phyloP scores from a whole-genome alignment of 2,113 vertebrate species.

The Nycticorax nycticorax region DNA sequence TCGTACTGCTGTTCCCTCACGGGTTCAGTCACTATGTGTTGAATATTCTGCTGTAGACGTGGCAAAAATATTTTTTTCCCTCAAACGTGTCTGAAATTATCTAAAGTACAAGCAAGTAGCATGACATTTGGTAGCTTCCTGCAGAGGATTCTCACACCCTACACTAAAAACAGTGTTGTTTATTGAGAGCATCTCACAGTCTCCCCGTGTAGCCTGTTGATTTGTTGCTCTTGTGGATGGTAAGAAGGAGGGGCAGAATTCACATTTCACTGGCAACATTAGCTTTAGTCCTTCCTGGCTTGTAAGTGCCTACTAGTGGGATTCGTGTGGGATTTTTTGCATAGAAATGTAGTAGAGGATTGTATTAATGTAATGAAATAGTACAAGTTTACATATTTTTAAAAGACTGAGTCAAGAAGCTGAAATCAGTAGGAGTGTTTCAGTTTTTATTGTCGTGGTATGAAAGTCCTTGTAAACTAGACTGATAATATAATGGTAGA shows the following conservation, averaged over 20 bases:
- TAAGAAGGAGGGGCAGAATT: background rate
- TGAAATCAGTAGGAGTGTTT: background rate
- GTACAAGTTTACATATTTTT: background rate
- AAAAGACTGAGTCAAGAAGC: background rate
- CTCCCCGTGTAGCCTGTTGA: background rate
- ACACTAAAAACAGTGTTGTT: constrained; percentile 2
- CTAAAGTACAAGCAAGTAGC: constrained; percentile 2
- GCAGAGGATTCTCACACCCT: constrained; percentile 26
- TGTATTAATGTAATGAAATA: background rate
- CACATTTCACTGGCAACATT: background rate
- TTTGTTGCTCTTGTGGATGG: constrained; percentile 11
- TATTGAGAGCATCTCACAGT: constrained; percentile 5
- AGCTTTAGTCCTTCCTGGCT: background rate
- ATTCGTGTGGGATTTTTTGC: background rate
- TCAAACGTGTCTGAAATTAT: background rate
- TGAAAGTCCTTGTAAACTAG: background rate
- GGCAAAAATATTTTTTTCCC: background rate
- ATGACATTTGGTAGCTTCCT: constrained; percentile 37
- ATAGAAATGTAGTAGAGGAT: background rate
- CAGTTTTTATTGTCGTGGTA: background rate
- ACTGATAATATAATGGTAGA: background rate
- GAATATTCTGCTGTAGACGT: constrained; percentile 14
- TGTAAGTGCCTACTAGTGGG: background rate
- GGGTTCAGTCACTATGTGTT: constrained; percentile 2
- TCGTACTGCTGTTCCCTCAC: constrained; percentile 26